Percentiles rank a stretch among this genome's conserved stretches.
Evolutionary conservation across 2,888 invertebrate species (phyloP).

Genomic region (Conomelus anceps): DNA sequence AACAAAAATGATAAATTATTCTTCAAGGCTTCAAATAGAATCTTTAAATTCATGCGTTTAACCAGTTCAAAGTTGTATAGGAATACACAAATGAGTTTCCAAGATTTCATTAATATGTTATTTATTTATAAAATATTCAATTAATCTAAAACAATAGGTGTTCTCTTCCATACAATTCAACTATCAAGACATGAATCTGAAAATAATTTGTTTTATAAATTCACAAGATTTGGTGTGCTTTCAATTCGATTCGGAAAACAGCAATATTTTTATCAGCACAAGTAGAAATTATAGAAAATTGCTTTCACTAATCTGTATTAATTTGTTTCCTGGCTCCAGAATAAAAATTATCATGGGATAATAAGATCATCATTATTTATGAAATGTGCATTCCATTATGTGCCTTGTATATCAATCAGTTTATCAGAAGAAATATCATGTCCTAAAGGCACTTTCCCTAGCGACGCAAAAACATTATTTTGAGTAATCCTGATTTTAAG

Average conservation of each 20-base stretch:
- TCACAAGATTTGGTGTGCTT: background rate
- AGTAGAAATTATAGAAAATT: background rate
- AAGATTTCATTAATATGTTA: background rate
- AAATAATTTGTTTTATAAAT: background rate
- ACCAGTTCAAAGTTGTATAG: background rate
- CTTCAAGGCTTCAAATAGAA: no score
- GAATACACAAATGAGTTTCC: background rate
- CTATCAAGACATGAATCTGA: background rate
- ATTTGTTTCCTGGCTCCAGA: background rate
- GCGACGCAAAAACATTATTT: no score
- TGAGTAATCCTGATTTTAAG: no score
- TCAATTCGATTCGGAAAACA: background rate
- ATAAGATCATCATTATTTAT: background rate
- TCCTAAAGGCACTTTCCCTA: no score
- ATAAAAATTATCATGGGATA: background rate
- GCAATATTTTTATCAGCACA: background rate
- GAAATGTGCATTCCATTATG: background rate
- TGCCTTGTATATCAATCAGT: background rate
- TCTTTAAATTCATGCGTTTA: no score
- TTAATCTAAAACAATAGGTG: background rate
- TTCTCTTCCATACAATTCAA: background rate
- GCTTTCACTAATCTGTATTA: background rate
- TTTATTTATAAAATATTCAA: background rate
- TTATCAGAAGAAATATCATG: background rate
- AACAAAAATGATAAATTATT: no score